These are phyloP conservation scores for Darevskia mixta DNA, from an alignment of 2,797 vertebrate species.

Conservation along the genomic window DNA sequence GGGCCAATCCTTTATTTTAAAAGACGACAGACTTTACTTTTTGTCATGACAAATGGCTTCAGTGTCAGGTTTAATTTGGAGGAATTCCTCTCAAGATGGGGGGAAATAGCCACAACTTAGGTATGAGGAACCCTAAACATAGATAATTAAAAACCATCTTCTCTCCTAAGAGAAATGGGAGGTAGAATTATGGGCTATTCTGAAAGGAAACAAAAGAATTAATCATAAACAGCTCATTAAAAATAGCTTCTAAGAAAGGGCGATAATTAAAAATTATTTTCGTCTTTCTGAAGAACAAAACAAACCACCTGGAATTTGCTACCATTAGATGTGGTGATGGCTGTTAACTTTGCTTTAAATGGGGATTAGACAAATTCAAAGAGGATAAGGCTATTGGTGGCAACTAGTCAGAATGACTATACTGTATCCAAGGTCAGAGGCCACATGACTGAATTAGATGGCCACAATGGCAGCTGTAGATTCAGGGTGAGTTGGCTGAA, in stretches of 20 bases:
- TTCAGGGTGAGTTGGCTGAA: neutral
- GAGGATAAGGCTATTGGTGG: neutral
- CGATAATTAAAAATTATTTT: constrained; percentile 39
- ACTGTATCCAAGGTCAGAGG: neutral
- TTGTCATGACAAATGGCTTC: constrained; percentile 57
- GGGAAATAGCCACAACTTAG: constrained; percentile 52
- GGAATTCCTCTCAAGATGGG: constrained; percentile 52
- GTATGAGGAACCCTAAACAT: constrained; percentile 27
- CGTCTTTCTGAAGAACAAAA: constrained; percentile 23
- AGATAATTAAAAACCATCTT: constrained; percentile 51
- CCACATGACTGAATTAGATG: neutral
- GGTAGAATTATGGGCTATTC: constrained; percentile 31
- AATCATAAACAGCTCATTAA: constrained; percentile 42
- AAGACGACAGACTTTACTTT: constrained; percentile 49
- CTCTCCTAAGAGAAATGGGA: constrained; percentile 37
- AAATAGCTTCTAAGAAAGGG: constrained; percentile 42
- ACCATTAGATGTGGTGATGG: neutral
- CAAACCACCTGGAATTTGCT: neutral
- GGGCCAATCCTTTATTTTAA: constrained; percentile 41
- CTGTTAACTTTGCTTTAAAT: neutral
- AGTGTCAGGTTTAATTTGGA: constrained; percentile 52
- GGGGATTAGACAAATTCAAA: neutral
- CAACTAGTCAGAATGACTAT: neutral
- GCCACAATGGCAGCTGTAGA: neutral
- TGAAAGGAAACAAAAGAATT: constrained; percentile 55